Base-by-base conservation (phyloP, 2,113 vertebrate genomes). In the Tenrec ecaudatus region DNA sequence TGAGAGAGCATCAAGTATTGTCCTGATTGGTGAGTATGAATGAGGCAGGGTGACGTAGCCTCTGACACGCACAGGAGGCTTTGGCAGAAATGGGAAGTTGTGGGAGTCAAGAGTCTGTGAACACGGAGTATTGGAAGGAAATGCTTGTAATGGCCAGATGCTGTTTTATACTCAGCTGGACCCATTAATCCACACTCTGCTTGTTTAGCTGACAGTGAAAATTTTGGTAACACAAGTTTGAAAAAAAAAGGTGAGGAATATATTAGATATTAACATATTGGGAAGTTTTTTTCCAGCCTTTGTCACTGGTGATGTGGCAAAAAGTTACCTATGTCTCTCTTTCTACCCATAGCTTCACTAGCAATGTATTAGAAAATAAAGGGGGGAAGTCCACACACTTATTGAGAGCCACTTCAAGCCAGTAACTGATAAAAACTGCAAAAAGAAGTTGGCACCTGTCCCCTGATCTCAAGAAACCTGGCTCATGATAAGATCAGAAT, bases 251-350 rank as follows among this genome's bases (percentile, higher is more conserved):
- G 69, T 57, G 15, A 89, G 29, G 16, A 47, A n/a, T 47, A 92
- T 29, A 89, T n/a, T 68, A 40, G 19, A 73, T 68, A 60, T 86
- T 88, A 94, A 95, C 85, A 90, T 57, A 88, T 38, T 79, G 76
- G 53, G 76, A 64, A 88, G 20, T 2, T 25, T 82, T 82, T 38
- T 73, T 77, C 62, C 68, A 94, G 73, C 33, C 23, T 94, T 73
- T 92, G 79, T 88, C 82, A 87, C 86, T 88, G 19, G 36, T 88
- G 17, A 86, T n/a, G 81, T 60, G 27, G n/a, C 36, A 90, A 57
- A 12, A 92, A 92, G 29, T 92, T 86, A 92, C 69, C 92, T 84
- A 58, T 94, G 29, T n/a, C 40, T 95, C 76, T 94, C 76, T 92
- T 73, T 53, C 64, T 14, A 89, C 36, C 33, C 12, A 62, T 91